Percentiles rank a stretch among this genome's conserved stretches.
Conservation (phyloP, 2,888 invertebrate genomes). For the Philaethria dido region DNA sequence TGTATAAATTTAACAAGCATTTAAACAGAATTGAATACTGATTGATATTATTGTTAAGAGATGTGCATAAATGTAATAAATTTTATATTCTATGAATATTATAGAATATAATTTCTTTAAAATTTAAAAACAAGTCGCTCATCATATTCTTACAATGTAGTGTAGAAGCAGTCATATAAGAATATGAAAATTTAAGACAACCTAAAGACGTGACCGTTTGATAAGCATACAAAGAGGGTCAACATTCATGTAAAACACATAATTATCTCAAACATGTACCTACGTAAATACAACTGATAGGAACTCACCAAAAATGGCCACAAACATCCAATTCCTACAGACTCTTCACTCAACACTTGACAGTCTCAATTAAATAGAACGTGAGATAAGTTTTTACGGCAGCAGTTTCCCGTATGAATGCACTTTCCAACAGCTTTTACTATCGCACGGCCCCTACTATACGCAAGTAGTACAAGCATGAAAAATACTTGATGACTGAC, state of each 20-base stretch:
- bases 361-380: constrained; percentile 63
- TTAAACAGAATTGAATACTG: too few species aligned
- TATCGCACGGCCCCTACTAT: constrained; percentile 74
- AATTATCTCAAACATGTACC: constrained; percentile 58
- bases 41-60: neutral
- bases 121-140: neutral
- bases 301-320: constrained; percentile 80
- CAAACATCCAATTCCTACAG: constrained; percentile 69
- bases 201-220: constrained; percentile 19
- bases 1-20: too few species aligned
- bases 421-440: constrained; percentile 84
- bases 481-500: constrained; percentile 79
- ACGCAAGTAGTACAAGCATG: constrained; percentile 79
- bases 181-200: constrained; percentile 2
- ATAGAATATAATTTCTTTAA: neutral
- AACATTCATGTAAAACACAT: constrained; percentile 54
- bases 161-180: constrained; percentile 7
- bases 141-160: neutral
- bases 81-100: neutral
- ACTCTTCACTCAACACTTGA: constrained; percentile 64
- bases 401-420: constrained; percentile 72
- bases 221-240: constrained; percentile 49
- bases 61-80: neutral
- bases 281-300: constrained; percentile 69
- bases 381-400: constrained; percentile 77